phyloP scores from a whole-genome alignment of 2,113 vertebrate species.

The Alligator sinensis region DNA sequence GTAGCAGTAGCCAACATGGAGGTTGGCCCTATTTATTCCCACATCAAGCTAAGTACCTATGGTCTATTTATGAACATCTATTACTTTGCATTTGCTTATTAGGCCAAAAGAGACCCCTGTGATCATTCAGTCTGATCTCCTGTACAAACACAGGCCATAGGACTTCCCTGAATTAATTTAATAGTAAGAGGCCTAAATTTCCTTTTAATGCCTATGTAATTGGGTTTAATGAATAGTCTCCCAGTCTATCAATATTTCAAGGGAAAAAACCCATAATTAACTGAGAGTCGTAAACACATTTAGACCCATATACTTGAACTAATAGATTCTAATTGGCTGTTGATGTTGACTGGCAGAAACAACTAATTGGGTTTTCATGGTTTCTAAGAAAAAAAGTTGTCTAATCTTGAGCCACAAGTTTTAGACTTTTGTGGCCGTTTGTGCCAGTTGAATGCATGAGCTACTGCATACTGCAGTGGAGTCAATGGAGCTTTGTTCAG shows the following conservation, averaged over 20 bases:
- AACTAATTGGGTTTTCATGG: neutral
- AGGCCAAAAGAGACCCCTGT: neutral
- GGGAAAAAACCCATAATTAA: neutral
- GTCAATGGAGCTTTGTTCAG: neutral
- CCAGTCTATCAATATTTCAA: neutral
- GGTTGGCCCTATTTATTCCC: neutral
- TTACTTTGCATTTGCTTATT: conserved; percentile 15
- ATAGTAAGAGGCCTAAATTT: neutral
- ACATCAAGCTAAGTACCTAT: neutral
- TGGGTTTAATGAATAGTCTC: neutral
- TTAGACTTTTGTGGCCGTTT: neutral
- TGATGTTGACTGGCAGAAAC: conserved; percentile 10
- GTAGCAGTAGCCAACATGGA: neutral
- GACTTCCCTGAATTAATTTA: neutral
- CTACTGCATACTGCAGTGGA: neutral
- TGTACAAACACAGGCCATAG: neutral
- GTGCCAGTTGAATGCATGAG: neutral
- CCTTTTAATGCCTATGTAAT: neutral
- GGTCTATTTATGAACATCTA: neutral
- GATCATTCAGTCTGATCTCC: neutral
- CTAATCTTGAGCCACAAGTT: neutral
- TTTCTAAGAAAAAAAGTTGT: neutral
- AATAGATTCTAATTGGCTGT: neutral
- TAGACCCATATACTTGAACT: neutral
- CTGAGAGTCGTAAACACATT: conserved; percentile 3